Conservation (phyloP, 37 sponge, comb jelly and placozoan genomes). For the Chondrosia reniformis region DNA sequence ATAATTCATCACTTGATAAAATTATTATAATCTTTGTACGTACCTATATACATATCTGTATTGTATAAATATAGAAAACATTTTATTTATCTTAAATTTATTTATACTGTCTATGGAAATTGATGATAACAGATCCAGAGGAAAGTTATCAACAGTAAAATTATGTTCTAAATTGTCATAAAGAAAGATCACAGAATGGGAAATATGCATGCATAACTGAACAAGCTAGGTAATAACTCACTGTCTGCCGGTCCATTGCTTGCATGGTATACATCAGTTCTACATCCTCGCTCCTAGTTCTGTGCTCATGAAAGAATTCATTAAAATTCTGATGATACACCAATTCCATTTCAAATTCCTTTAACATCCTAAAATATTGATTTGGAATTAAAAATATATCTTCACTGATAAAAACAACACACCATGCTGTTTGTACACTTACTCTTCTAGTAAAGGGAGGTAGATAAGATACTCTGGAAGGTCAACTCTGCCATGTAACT, state of each 20-base stretch:
- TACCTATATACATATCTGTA: no score
- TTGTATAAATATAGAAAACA: no score
- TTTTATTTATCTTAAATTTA: no score
- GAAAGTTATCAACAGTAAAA: no score
- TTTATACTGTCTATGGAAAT: no score
- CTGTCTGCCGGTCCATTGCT: constrained; percentile 61
- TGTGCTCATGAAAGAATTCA: constrained; percentile 70
- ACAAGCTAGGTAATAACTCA: no score
- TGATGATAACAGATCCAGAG: no score
- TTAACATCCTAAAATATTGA: constrained; percentile 64
- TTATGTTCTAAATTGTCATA: no score
- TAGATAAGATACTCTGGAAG: constrained; percentile 91
- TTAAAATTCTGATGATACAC: constrained; percentile 63
- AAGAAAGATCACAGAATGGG: no score
- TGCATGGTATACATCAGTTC: constrained; percentile 72
- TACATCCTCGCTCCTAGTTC: constrained; percentile 34
- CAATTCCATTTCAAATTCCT: constrained; percentile 69
- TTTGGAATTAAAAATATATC: neutral
- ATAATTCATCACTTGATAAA: no score
- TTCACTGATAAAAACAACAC: neutral
- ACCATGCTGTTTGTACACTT: neutral
- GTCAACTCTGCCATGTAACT: constrained; percentile 90
- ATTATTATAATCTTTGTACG: no score
- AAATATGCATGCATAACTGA: no score
- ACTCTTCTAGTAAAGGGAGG: constrained; percentile 87